Percentiles rank a stretch among this genome's conserved stretches.
These are phyloP conservation scores for Acanthacorydalis orientalis DNA, from an alignment of 2,888 invertebrate genomes.

Conservation along the genomic window DNA sequence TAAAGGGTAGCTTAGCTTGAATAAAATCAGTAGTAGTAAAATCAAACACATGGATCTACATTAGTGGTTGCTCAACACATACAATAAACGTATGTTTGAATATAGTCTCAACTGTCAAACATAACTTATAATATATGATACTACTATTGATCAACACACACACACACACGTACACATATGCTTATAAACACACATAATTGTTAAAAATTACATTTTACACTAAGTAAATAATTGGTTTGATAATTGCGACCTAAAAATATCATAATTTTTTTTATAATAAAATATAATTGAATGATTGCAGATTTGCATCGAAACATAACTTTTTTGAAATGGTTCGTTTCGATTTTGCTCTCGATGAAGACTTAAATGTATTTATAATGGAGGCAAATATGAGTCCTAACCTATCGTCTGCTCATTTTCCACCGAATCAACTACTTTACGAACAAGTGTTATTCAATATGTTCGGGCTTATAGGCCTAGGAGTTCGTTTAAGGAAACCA, in stretches of 20 bases:
- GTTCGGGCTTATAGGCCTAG: constrained; percentile 63
- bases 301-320: constrained; percentile 33
- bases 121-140: too few species aligned
- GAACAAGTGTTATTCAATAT: constrained; percentile 82
- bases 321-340: constrained; percentile 94
- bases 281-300: constrained; percentile 12
- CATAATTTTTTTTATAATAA: background rate
- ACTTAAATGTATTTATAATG: constrained; percentile 72
- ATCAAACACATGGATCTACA: too few species aligned
- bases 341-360: constrained; percentile 80
- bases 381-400: constrained; percentile 99
- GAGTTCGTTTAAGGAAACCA: constrained; percentile 28
- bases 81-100: too few species aligned
- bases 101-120: too few species aligned
- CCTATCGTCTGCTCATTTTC: constrained; percentile 81
- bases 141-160: too few species aligned
- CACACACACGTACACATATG: too few species aligned
- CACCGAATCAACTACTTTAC: constrained; percentile 74
- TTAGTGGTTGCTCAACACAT: too few species aligned
- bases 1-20: too few species aligned
- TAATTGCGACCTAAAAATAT: constrained; percentile 12
- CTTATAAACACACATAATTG: too few species aligned
- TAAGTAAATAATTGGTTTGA: background rate
- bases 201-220: too few species aligned
- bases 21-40: too few species aligned